Conservation (phyloP, 1,140 invertebrate species). For the Teleopsis dalmanni region DNA sequence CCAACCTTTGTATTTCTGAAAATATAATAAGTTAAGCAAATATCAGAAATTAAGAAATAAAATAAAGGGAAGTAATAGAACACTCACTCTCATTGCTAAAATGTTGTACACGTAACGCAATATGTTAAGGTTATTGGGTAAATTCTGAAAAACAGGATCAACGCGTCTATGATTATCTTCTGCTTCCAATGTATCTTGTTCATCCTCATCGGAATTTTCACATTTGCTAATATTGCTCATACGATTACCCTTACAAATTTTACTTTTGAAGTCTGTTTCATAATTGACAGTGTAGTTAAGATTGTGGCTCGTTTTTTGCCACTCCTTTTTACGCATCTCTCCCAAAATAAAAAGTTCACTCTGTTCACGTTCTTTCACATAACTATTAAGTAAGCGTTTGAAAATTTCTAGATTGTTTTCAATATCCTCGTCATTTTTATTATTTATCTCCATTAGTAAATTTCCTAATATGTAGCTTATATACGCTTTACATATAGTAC, state of each 20-base stretch:
- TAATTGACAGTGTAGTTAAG: conserved; percentile 20
- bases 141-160: conserved; percentile 37
- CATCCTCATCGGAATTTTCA: conserved; percentile 19
- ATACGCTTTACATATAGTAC: conserved; percentile 33
- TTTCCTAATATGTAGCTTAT: conserved; percentile 36
- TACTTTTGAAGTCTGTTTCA: conserved; percentile 30
- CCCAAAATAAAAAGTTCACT: conserved; percentile 29
- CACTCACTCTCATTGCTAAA: conserved; percentile 25
- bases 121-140: conserved; percentile 33
- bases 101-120: conserved; percentile 29
- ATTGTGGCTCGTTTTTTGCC: conserved; percentile 24
- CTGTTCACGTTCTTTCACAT: conserved; percentile 28
- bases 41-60: neutral
- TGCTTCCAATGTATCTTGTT: conserved; percentile 8
- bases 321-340: conserved; percentile 29
- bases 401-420: conserved; percentile 19
- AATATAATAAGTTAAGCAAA: neutral
- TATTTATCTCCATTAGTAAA: conserved; percentile 31
- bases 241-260: conserved; percentile 37
- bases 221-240: conserved; percentile 39
- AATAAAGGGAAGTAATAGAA: neutral
- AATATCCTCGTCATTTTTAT: conserved; percentile 34
- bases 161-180: conserved; percentile 25
- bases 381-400: conserved; percentile 26
- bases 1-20: conserved; percentile 32